phyloP scores from a whole-genome alignment of 2,113 vertebrate genomes.

The Nothobranchius furzeri region DNA sequence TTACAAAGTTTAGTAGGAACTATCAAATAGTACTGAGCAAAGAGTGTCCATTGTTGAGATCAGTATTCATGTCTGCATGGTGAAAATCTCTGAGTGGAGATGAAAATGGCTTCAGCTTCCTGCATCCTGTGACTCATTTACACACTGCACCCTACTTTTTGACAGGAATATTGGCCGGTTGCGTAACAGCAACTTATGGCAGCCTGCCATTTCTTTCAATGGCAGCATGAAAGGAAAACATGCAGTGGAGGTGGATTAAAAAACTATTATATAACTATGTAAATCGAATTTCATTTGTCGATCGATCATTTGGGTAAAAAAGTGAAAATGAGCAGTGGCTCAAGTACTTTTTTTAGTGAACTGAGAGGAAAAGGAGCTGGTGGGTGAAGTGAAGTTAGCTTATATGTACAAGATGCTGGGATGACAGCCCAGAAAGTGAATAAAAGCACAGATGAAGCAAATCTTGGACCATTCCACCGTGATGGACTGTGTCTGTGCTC shows the following conservation, averaged over 20 bases:
- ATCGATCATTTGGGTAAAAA: slow-evolving; percentile 17
- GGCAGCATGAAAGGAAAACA: slow-evolving; percentile 27
- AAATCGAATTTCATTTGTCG: slow-evolving; percentile 1
- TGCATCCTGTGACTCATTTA: slow-evolving; percentile 46
- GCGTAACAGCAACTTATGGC: slow-evolving; percentile 43
- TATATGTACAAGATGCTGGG: slow-evolving; percentile 25
- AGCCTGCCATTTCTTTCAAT: slow-evolving; percentile 40
- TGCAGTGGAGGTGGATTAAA: slow-evolving; percentile 32
- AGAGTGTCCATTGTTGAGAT: slow-evolving; percentile 41
- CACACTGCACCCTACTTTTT: slow-evolving; percentile 52
- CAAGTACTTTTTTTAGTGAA: slow-evolving; percentile 8
- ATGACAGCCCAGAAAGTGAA: slow-evolving; percentile 41
- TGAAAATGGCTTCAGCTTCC: slow-evolving; percentile 21
- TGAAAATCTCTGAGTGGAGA: slow-evolving; percentile 11
- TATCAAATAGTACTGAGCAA: slow-evolving; percentile 64
- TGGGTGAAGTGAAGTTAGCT: slow-evolving; percentile 11
- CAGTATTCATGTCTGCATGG: slow-evolving; percentile 6
- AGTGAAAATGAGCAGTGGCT: slow-evolving; percentile 3
- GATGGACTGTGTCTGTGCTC: slow-evolving; percentile 50
- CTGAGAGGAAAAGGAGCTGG: background rate
- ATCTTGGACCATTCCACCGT: slow-evolving; percentile 33
- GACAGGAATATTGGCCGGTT: slow-evolving; percentile 44
- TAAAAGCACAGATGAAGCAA: slow-evolving; percentile 31
- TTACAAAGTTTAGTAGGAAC: slow-evolving; percentile 16
- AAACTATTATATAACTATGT: slow-evolving; percentile 31